phyloP scores from a whole-genome alignment of 2,888 invertebrate genomes.

The Drosophila paranaensis region DNA sequence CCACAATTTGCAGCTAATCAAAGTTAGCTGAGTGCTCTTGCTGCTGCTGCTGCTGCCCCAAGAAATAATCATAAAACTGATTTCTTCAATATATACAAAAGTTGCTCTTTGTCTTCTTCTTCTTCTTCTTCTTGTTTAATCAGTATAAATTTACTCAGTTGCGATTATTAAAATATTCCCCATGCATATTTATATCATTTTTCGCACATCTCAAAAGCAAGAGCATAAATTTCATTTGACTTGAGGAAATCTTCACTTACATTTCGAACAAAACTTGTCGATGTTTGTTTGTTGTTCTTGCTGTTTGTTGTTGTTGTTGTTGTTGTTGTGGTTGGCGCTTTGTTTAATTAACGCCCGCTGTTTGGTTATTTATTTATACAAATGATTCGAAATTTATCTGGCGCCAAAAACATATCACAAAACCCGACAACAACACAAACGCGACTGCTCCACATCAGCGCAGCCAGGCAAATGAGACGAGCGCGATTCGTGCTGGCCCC shows the following conservation, averaged over 20 bases:
- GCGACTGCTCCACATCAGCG: constrained; percentile 39
- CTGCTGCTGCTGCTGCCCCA: not conserved
- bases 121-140: not conserved
- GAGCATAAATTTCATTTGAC: constrained; percentile 2
- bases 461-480: constrained; percentile 43
- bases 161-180: constrained; percentile 13
- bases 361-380: constrained; percentile 48
- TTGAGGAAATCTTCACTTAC: constrained; percentile 11
- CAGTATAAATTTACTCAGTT: constrained; percentile 26
- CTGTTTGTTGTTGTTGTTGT: constrained; percentile 2
- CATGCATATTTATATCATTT: constrained; percentile 8
- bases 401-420: constrained; percentile 59
- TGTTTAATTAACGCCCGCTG: constrained; percentile 34
- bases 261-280: not conserved
- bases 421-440: constrained; percentile 11
- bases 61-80: constrained; percentile 9
- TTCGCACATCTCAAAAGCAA: not conserved
- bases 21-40: constrained; percentile 24
- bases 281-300: constrained; percentile 7
- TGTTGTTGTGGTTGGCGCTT: not conserved
- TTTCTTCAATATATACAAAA: constrained; percentile 24
- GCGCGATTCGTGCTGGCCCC: not conserved
- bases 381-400: constrained; percentile 52
- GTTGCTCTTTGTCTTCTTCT: not conserved
- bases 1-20: constrained; percentile 36